Evolutionary conservation across 2,888 invertebrate species (phyloP), one percentile per base, ranked within the genome.

Genomic region (Scaeva pyrastri): DNA sequence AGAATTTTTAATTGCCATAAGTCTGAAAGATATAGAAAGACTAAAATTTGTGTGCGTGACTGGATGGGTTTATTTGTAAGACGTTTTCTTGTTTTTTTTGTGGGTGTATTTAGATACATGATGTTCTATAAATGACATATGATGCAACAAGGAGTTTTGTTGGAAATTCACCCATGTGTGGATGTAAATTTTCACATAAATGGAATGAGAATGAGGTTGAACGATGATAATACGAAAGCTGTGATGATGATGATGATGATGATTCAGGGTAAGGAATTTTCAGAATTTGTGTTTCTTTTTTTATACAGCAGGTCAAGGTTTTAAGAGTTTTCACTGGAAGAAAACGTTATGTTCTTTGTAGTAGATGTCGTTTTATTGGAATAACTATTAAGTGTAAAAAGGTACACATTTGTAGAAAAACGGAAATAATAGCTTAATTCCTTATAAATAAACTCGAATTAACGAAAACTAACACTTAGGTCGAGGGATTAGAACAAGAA

Each of bases 1-100:
- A 82, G 86, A 86, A 86, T 86, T 86, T 86, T 86, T 86, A 86
- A 86, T 86, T 86, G 86, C 81, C 78, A 82, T 82, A 74, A 81
- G 58, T 70, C 70, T 58, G 39, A 55, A 48, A 68, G 50, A 52
- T 52, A 52, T 52, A 52, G 8, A 52, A 43, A n/a, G 43, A 23
- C 14, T 11, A 31, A 43, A 23, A 43, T 36, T 43, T 50, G 48
- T 66, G 23, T 55, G 68, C 62, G 16, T 16, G 2, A 45, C 62
- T 68, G 41, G 41, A 31, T 31, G 31, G 21, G 23, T 21, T n/a
- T 45, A 62, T 73, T 43, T 71, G 23, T 60, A 52, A 56, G 56
- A 75, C 11, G 62, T 74, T 36, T 55, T 31, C 12, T 36, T 60
- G 0, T 16, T 11, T 4, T 14, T 60, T 21, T 62, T 68, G 58